Conservation (phyloP, 2,888 invertebrate species). For the Acanthopleura granulata region DNA sequence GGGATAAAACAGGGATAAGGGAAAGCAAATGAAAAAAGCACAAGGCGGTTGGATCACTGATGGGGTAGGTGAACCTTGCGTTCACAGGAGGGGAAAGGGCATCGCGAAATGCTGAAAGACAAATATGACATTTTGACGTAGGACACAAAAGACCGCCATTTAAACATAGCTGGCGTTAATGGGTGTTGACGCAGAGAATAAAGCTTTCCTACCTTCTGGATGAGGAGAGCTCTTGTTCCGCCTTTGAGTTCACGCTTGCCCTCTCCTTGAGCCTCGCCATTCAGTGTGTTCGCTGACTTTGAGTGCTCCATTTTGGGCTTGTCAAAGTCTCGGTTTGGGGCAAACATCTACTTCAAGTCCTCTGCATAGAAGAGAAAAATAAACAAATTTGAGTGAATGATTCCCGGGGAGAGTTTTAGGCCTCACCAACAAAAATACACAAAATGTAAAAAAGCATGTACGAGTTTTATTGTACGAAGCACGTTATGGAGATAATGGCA, state of each 20-base stretch:
- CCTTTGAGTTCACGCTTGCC: slow-evolving; percentile 12
- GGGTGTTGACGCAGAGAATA: neutral
- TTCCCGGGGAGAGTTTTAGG: neutral
- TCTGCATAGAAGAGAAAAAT: neutral
- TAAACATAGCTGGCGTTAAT: no score
- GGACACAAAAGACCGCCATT: no score
- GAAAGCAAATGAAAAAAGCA: no score
- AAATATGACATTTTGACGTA: no score
- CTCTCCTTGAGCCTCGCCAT: slow-evolving; percentile 8
- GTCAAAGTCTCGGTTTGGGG: neutral
- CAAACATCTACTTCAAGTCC: neutral
- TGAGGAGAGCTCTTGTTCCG: slow-evolving; percentile 12
- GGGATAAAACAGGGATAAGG: no score
- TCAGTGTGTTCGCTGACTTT: neutral
- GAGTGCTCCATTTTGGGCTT: slow-evolving; percentile 1
- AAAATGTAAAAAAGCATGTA: neutral
- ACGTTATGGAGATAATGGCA: neutral
- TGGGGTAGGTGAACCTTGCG: no score
- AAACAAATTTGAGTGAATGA: neutral
- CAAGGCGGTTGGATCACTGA: no score
- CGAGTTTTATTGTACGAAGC: neutral
- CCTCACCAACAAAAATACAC: neutral
- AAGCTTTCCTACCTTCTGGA: slow-evolving; percentile 13
- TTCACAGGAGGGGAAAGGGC: no score
- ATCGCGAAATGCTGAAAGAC: no score